Percentiles rank a stretch among this genome's conserved stretches.
phyloP scores from a whole-genome alignment of 2,113 vertebrate species.

The Gavialis gangeticus region DNA sequence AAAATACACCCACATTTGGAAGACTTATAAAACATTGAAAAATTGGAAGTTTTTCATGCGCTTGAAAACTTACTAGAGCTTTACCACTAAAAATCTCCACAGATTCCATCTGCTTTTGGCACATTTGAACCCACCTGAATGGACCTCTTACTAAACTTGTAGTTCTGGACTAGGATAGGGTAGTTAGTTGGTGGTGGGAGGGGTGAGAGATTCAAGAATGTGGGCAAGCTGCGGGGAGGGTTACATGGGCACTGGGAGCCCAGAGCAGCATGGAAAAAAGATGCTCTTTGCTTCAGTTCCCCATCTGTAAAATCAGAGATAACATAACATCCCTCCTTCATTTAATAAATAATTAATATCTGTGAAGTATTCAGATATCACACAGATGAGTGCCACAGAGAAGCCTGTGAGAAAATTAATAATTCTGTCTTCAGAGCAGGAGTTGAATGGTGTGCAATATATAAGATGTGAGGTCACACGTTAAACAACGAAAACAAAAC shows the following conservation, averaged over 20 bases:
- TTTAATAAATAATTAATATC: background rate
- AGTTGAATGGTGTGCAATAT: background rate
- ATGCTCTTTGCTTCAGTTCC: background rate
- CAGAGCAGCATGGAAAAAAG: background rate
- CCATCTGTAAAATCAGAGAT: fast-evolving
- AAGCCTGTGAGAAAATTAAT: background rate
- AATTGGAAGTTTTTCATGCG: background rate
- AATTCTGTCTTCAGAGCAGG: background rate
- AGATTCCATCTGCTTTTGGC: background rate
- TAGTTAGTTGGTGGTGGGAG: background rate
- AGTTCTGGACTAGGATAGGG: background rate
- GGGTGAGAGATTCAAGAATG: background rate
- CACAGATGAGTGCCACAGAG: background rate
- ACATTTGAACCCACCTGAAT: background rate
- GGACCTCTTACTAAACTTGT: background rate
- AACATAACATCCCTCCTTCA: background rate
- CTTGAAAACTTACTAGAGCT: background rate
- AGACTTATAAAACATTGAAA: background rate
- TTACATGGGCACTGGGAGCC: fast-evolving
- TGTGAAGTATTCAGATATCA: background rate
- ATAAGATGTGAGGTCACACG: background rate
- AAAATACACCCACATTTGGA: background rate
- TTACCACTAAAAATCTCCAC: background rate
- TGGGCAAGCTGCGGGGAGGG: background rate
- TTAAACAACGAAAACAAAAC: conserved; percentile 1